phyloP scores from a whole-genome alignment of 2,888 invertebrate genomes.

The Poecilobothrus nobilitatus region DNA sequence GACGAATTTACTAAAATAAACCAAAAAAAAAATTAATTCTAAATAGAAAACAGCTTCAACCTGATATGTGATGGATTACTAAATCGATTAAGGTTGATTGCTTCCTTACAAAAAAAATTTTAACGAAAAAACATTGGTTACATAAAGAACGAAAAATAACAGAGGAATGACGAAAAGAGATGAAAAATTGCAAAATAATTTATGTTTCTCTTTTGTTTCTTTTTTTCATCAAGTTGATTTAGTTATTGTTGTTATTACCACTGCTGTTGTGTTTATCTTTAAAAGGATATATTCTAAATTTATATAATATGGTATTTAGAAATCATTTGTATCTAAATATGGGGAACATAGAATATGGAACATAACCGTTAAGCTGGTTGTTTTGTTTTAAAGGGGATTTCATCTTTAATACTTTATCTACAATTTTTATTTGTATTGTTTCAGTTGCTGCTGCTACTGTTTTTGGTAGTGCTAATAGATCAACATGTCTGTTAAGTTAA shows the following conservation, averaged over 20 bases:
- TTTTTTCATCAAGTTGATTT: no score
- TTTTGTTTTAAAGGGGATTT: background rate
- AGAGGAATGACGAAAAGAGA: background rate
- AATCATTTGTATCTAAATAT: background rate
- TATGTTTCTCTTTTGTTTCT: background rate
- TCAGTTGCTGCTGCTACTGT: no score
- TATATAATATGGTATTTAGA: background rate
- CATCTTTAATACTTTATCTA: no score
- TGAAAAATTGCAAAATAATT: background rate
- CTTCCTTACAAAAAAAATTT: constrained; percentile 16
- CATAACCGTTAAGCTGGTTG: background rate
- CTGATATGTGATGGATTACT: constrained; percentile 26
- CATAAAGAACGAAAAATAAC: background rate
- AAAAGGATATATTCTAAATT: background rate
- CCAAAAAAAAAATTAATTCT: constrained; percentile 12
- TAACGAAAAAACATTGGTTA: background rate
- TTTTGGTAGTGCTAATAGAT: background rate
- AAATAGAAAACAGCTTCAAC: constrained; percentile 18
- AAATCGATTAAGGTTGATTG: constrained; percentile 26
- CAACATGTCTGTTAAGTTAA: background rate
- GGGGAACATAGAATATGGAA: background rate
- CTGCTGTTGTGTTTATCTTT: background rate
- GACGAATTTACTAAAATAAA: constrained; percentile 4
- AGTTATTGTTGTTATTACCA: no score
- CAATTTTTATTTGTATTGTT: no score